Conservation (phyloP, 2,113 vertebrate species). For the Cryptotis parvus region DNA sequence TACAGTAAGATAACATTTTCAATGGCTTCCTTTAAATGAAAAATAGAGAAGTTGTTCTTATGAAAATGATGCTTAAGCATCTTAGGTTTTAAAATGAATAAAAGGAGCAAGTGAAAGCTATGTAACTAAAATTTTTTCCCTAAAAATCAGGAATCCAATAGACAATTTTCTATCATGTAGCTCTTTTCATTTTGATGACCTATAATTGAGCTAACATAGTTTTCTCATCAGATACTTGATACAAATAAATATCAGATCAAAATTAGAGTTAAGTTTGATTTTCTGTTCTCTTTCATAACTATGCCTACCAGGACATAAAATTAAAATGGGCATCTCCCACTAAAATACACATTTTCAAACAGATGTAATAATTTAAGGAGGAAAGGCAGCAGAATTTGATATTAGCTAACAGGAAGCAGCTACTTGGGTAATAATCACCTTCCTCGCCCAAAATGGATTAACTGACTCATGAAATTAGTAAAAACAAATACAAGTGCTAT, state of each 20-base stretch:
- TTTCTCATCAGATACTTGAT: not conserved
- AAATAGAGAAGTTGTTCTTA: not conserved
- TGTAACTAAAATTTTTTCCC: not conserved
- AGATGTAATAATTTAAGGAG: conserved; percentile 27
- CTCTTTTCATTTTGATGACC: not conserved
- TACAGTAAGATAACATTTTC: not conserved
- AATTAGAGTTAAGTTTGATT: not conserved
- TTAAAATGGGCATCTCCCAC: not conserved
- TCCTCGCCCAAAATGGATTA: not conserved
- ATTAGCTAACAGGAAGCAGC: not conserved
- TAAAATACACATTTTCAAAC: not conserved
- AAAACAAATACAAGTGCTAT: not conserved
- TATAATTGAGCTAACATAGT: not conserved
- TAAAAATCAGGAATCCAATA: conserved; percentile 17
- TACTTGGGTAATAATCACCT: not conserved
- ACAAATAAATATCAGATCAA: not conserved
- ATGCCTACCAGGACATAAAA: not conserved
- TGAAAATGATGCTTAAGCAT: conserved; percentile 1
- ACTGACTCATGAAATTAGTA: not conserved
- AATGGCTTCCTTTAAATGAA: not conserved
- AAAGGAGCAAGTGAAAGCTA: not conserved
- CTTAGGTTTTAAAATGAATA: not conserved
- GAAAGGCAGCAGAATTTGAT: not conserved
- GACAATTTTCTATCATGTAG: not conserved
- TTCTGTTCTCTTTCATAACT: not conserved